A percentile compares a stretch with the other conserved stretches of the same genome.
These are phyloP conservation scores for Puma concolor DNA, from an alignment of 2,113 vertebrate species.

Conservation along the genomic window DNA sequence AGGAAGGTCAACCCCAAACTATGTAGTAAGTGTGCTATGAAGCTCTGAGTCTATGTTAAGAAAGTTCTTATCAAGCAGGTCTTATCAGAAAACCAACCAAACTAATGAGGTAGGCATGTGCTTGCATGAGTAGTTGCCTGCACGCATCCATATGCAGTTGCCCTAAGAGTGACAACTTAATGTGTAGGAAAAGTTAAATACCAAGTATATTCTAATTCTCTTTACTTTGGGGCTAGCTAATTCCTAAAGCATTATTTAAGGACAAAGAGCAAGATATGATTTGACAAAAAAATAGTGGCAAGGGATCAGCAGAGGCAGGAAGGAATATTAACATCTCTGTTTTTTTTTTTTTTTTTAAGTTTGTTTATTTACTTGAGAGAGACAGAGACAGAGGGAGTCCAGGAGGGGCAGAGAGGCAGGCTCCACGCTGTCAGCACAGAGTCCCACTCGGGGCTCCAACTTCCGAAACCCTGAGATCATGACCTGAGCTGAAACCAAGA, in stretches of 20 bases:
- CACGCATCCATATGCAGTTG: neutral
- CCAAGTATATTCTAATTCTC: neutral
- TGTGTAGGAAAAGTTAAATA: neutral
- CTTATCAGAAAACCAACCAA: neutral
- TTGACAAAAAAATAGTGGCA: neutral
- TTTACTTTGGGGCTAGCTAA: neutral
- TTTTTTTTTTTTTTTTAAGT: neutral
- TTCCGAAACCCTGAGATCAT: too few relatives aligned
- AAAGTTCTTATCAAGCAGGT: constrained; percentile 19
- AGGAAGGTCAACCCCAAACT: neutral
- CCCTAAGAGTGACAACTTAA: neutral
- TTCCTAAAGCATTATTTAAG: constrained; percentile 33
- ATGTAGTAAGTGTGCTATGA: neutral
- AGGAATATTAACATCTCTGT: neutral
- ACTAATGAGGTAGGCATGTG: neutral
- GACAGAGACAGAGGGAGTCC: too few relatives aligned
- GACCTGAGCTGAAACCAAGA: too few relatives aligned
- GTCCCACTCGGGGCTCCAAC: too few relatives aligned
- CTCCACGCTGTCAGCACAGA: too few relatives aligned
- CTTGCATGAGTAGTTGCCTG: neutral
- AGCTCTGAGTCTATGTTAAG: neutral
- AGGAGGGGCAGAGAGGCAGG: too few relatives aligned
- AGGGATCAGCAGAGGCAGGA: neutral
- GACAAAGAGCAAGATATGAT: neutral
- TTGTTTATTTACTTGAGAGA: too few relatives aligned